Conservation (phyloP, 2,888 invertebrate species). For the Ophion costatus region DNA sequence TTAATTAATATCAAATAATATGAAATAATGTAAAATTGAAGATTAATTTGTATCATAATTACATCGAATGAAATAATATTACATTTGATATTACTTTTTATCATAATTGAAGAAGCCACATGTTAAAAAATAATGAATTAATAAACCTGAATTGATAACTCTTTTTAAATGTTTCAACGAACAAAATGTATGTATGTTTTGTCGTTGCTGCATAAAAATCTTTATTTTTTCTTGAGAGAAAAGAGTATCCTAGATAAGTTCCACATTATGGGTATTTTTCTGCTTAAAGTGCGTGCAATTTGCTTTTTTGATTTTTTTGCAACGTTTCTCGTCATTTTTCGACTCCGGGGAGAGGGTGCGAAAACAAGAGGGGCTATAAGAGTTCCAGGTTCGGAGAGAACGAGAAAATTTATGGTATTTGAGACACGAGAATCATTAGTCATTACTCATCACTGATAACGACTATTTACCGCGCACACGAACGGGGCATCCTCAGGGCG, state of each 20-base stretch:
- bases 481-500: neutral
- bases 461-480: neutral
- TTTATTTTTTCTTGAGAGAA: neutral
- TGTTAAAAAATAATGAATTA: no score
- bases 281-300: neutral
- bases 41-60: no score
- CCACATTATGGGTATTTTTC: neutral
- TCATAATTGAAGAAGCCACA: no score
- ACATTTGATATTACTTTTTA: no score
- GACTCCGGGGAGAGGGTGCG: neutral
- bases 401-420: neutral
- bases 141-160: no score
- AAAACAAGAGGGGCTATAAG: neutral
- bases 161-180: no score
- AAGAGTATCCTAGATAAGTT: neutral
- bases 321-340: neutral
- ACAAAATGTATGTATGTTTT: neutral
- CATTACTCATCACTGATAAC: neutral
- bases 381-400: neutral
- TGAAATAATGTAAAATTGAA: no score
- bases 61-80: no score
- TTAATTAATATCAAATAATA: no score
- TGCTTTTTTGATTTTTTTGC: neutral
- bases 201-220: neutral
- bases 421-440: neutral